These are phyloP conservation scores for Sigmodon hispidus DNA, from an alignment of 2,113 vertebrate species.

Conservation along the genomic window DNA sequence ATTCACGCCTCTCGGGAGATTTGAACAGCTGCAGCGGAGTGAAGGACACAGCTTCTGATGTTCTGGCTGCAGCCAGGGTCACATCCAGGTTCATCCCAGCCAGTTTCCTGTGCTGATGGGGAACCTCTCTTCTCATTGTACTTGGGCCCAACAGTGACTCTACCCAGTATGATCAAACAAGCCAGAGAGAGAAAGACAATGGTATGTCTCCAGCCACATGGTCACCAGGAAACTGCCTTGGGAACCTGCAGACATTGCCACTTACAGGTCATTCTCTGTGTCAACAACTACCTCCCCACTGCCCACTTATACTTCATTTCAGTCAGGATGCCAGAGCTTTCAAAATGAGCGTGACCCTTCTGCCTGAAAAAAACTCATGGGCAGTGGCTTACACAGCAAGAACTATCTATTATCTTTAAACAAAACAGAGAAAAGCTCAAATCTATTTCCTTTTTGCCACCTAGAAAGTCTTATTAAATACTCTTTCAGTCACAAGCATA, in stretches of 20 bases:
- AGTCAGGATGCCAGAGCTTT: not conserved
- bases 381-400: not conserved
- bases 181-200: not conserved
- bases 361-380: not conserved
- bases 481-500: not conserved
- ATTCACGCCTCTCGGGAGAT: conserved; percentile 21
- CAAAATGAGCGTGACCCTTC: not conserved
- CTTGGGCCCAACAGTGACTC: not conserved
- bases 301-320: not conserved
- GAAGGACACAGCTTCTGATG: conserved; percentile 23
- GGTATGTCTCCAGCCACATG: not conserved
- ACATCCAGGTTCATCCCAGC: not conserved
- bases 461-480: conserved; percentile 19
- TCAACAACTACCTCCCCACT: not conserved
- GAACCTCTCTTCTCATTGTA: not conserved
- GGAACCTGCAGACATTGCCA: not conserved
- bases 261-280: not conserved
- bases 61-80: not conserved
- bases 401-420: conserved; percentile 6
- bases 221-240: not conserved
- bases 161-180: not conserved
- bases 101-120: not conserved
- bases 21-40: not conserved
- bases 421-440: not conserved
- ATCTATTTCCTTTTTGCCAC: not conserved